Percentiles rank a stretch among this genome's conserved stretches.
These are phyloP conservation scores for Syngnathus rostellatus DNA, from an alignment of 2,797 vertebrate genomes.

Conservation along the genomic window DNA sequence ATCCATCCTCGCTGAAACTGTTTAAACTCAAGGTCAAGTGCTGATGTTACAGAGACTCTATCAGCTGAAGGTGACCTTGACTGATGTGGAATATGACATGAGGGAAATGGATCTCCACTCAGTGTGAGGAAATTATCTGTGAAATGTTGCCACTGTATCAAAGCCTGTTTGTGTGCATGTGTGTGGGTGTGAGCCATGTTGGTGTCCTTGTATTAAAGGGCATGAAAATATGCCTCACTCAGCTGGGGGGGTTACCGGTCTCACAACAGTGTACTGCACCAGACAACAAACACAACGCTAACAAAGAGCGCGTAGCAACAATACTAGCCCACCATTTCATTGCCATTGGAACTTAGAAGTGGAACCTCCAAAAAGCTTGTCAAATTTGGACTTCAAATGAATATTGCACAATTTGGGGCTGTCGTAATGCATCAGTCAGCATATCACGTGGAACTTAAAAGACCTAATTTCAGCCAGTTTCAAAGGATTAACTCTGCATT, in stretches of 20 bases:
- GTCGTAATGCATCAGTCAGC: background rate
- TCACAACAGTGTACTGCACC: conserved; percentile 73
- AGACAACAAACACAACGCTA: conserved; percentile 20
- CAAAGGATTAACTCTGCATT: background rate
- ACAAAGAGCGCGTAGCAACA: background rate
- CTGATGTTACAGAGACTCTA: conserved; percentile 50
- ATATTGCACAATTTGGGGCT: background rate
- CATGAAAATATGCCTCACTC: conserved; percentile 38
- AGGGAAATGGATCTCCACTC: conserved; percentile 64
- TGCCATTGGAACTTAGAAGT: background rate
- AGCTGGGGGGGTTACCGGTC: conserved; percentile 61
- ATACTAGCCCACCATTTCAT: background rate
- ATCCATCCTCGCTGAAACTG: conserved; percentile 58
- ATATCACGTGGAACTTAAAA: background rate
- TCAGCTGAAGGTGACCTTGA: conserved; percentile 64
- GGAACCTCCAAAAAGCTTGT: background rate
- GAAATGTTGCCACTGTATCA: conserved; percentile 65
- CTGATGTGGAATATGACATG: conserved; percentile 63
- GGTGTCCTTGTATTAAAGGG: conserved; percentile 37
- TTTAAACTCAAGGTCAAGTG: conserved; percentile 65
- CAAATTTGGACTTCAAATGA: background rate
- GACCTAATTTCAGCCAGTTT: background rate
- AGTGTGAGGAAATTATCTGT: conserved; percentile 62
- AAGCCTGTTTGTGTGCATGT: conserved; percentile 39
- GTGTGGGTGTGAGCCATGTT: conserved; percentile 13